Base-by-base conservation (phyloP, 2,797 vertebrate species). In the Falco concolor region DNA sequence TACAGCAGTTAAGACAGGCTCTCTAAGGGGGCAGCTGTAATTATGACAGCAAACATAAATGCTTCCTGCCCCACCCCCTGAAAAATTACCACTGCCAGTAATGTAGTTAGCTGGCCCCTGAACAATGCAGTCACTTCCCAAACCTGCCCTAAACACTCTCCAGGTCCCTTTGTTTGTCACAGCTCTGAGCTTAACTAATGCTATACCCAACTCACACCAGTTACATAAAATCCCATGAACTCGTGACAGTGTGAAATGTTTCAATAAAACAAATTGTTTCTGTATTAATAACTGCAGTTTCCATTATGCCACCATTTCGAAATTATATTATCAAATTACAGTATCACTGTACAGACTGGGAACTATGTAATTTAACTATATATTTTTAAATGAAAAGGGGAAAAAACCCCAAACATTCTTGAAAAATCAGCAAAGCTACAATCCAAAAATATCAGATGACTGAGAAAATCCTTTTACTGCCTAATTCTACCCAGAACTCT, bases 101-200 rank as follows among this genome's bases (percentile, higher is more conserved):
- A 59, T 0, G 18, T 3, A 42, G 80, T 24, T 54, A 69, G 77
- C 50, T 65, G 50, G 12, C 75, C 61, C 42, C 49, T 53, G 38
- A 84, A 42, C 54, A 63, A 76, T 2, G 22, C 28, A 5, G 23
- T 56, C 70, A 52, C 52, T 82, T 86, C 84, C 63, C 70, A 56
- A 53, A 93, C 36, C 54, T 36, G 42, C 47, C 74, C 47, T 56
- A 4, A 79, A 82, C 44, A 21, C 17, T 38, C 36, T 32, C 52
- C 72, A 59, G 68, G 52, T 60, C 47, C 63, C 44, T 81, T 17
- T 91, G 78, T 68, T 88, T 77, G 82, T 73, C 75, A 60, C 70
- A 90, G 27, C 75, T 87, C 77, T 30, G 56, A 90, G 88, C 74
- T 96, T 90, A 93, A 69, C 80, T 23, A 90, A 78, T 53, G n/a